phyloP scores from a whole-genome alignment of 1,140 invertebrate genomes.

The Bombus breviceps region DNA sequence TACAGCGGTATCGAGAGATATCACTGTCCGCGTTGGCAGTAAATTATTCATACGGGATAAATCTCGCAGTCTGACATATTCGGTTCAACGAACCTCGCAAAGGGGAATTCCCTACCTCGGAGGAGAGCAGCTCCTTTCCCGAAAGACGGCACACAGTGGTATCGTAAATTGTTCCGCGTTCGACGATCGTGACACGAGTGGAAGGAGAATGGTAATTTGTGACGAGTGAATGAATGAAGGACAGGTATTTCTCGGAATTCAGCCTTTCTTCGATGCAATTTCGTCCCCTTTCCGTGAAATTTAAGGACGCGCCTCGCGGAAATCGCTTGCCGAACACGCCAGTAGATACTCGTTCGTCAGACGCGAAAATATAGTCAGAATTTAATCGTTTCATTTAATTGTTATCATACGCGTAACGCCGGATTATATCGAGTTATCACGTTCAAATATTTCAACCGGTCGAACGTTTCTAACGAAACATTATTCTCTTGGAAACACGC shows the following conservation, averaged over 20 bases:
- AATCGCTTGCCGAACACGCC: background rate
- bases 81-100: conserved; percentile 48
- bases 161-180: conserved; percentile 53
- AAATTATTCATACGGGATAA: conserved; percentile 49
- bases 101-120: conserved; percentile 41
- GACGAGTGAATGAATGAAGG: conserved; percentile 38
- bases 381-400: background rate
- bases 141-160: conserved; percentile 25
- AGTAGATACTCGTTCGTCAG: no score
- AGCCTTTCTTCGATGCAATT: conserved; percentile 12
- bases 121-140: conserved; percentile 24
- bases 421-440: background rate
- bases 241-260: conserved; percentile 39
- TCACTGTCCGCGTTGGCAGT: background rate
- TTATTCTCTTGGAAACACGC: background rate
- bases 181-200: conserved; percentile 34
- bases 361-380: no score
- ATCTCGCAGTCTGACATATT: conserved; percentile 41
- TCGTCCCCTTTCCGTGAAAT: conserved; percentile 17
- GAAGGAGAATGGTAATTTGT: conserved; percentile 49
- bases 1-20: background rate
- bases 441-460: background rate
- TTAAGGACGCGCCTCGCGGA: background rate
- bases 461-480: background rate
- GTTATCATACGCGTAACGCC: background rate